These are phyloP conservation scores for Leptura quadrifasciata DNA, from an alignment of 2,888 invertebrate species.

Conservation along the genomic window DNA sequence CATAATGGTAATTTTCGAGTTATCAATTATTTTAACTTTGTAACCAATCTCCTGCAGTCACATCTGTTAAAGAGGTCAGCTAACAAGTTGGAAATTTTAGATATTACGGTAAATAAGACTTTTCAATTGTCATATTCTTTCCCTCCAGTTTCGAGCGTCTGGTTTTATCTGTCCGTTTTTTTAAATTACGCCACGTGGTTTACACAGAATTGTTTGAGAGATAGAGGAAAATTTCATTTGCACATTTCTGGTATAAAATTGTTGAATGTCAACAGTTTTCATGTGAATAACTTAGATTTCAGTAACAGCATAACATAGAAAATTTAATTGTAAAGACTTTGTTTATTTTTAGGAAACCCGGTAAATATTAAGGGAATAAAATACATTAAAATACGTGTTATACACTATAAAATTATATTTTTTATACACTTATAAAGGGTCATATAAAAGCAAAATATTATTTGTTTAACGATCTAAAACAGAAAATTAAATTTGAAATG, in stretches of 20 bases:
- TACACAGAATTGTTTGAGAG: background rate
- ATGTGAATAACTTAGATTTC: background rate
- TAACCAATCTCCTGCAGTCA: background rate
- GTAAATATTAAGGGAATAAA: background rate
- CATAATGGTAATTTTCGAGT: constrained; percentile 1
- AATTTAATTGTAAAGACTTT: background rate
- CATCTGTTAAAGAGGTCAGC: constrained; percentile 1
- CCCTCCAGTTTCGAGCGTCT: background rate
- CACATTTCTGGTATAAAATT: background rate
- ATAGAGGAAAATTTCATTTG: background rate
- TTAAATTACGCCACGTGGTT: background rate
- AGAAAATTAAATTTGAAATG: too few relatives aligned
- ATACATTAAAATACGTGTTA: too few relatives aligned
- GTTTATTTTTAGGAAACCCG: background rate
- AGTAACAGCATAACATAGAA: background rate
- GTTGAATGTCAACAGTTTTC: background rate
- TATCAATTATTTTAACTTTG: background rate
- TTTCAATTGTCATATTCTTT: background rate
- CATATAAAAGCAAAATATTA: too few relatives aligned
- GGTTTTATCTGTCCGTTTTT: background rate
- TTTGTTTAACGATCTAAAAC: too few relatives aligned
- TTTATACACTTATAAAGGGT: too few relatives aligned
- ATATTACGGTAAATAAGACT: constrained; percentile 15
- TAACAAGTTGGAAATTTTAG: background rate
- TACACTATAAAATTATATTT: too few relatives aligned